Evolutionary conservation across 2,888 invertebrate genomes (phyloP).

Genomic region (Tetanocera ferruginea): DNA sequence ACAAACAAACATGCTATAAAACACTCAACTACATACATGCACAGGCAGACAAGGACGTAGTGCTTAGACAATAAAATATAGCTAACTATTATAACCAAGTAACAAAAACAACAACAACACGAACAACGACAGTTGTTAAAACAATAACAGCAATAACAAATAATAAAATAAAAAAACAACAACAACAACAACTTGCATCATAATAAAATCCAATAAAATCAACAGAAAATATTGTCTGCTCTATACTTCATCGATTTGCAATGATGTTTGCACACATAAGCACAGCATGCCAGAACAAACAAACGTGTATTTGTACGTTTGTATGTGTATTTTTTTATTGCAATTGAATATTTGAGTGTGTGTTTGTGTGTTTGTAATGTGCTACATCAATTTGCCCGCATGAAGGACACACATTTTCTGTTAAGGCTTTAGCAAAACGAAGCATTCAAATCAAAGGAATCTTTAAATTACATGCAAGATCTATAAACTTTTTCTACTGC

Average conservation of each 20-base stretch:
- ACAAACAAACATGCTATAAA: background rate
- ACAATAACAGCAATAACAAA: background rate
- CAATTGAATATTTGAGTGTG: background rate
- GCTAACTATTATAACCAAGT: too few relatives aligned
- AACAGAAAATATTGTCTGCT: slow-evolving; percentile 8
- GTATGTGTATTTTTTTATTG: background rate
- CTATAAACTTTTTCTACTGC: slow-evolving; percentile 29
- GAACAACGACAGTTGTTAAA: background rate
- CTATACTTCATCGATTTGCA: slow-evolving; percentile 8
- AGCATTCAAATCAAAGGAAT: background rate
- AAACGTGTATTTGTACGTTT: background rate
- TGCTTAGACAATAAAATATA: too few relatives aligned
- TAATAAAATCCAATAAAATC: slow-evolving; percentile 13
- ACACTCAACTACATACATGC: background rate
- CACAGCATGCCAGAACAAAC: background rate
- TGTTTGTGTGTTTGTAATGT: background rate
- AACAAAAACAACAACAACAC: background rate
- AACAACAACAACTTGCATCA: background rate
- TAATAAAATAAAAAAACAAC: too few relatives aligned
- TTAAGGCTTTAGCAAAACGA: too few relatives aligned
- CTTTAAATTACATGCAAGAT: slow-evolving; percentile 45
- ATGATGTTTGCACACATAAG: background rate
- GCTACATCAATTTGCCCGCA: background rate
- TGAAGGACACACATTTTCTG: slow-evolving; percentile 2
- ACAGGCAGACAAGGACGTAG: background rate